Conservation (phyloP, 2,113 vertebrate genomes). For the Leptocoma aspasia region DNA sequence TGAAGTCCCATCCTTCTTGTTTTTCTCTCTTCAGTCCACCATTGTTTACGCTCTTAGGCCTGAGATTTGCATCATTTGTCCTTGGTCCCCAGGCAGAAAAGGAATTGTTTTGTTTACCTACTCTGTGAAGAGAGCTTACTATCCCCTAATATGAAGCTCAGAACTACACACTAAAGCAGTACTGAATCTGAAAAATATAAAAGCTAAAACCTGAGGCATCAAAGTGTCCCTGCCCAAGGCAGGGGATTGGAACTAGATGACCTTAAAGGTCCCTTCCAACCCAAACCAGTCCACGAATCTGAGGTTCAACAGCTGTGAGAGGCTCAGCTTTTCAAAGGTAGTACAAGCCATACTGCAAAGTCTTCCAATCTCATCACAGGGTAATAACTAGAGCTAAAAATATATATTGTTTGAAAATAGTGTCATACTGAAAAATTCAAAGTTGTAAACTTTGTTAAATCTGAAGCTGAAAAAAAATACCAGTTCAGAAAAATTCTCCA, state of each 20-base stretch:
- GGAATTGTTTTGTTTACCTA: no score
- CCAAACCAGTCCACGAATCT: neutral
- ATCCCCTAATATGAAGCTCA: no score
- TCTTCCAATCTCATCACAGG: neutral
- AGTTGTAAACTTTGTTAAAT: neutral
- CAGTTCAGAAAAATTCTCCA: neutral
- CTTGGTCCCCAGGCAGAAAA: no score
- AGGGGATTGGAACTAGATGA: neutral
- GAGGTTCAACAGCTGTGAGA: neutral
- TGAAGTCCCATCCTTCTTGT: no score
- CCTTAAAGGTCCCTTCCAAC: neutral
- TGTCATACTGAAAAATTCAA: neutral
- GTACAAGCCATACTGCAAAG: neutral
- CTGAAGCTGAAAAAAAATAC: neutral
- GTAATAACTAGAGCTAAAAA: neutral
- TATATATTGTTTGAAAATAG: neutral
- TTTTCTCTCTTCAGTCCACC: no score
- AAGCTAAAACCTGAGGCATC: no score
- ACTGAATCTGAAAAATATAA: no score
- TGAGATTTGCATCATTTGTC: no score
- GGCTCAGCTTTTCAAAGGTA: neutral
- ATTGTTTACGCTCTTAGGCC: no score
- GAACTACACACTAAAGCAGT: no score
- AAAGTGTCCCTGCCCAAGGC: neutral
- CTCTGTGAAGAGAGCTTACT: no score